These are phyloP conservation scores for Heterocephalus glaber DNA, from an alignment of 2,113 vertebrate species.

Conservation along the genomic window DNA sequence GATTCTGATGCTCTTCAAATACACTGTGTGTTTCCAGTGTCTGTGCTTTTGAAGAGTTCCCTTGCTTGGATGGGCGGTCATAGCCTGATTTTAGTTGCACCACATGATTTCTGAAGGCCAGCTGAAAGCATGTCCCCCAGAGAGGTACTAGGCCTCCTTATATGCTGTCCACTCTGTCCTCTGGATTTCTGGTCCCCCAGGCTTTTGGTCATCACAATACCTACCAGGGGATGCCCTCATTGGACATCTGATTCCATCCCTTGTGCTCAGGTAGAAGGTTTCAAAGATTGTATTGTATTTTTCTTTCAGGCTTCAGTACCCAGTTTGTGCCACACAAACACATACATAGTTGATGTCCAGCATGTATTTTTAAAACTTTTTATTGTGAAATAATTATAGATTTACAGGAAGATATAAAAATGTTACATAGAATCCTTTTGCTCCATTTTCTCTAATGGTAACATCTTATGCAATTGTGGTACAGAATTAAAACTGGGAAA, in stretches of 20 bases:
- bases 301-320: neutral
- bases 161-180: too few relatives aligned
- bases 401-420: neutral
- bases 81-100: neutral
- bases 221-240: too few relatives aligned
- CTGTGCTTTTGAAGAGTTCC: neutral
- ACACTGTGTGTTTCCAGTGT: neutral
- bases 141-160: too few relatives aligned
- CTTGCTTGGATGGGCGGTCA: neutral
- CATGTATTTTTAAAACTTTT: neutral
- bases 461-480: neutral
- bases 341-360: neutral
- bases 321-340: neutral
- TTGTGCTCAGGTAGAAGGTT: too few relatives aligned
- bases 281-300: too few relatives aligned
- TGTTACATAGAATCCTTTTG: neutral
- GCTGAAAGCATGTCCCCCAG: neutral
- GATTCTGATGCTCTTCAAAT: neutral
- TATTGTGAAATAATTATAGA: constrained; percentile 9
- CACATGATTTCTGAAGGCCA: neutral
- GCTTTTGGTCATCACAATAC: too few relatives aligned
- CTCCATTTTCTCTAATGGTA: neutral
- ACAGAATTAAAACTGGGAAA: neutral
- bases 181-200: too few relatives aligned
- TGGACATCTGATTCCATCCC: too few relatives aligned